Evolutionary conservation across 2,888 invertebrate genomes (phyloP), one percentile per base, ranked within the genome.

Genomic region (Physocephala rufipes): DNA sequence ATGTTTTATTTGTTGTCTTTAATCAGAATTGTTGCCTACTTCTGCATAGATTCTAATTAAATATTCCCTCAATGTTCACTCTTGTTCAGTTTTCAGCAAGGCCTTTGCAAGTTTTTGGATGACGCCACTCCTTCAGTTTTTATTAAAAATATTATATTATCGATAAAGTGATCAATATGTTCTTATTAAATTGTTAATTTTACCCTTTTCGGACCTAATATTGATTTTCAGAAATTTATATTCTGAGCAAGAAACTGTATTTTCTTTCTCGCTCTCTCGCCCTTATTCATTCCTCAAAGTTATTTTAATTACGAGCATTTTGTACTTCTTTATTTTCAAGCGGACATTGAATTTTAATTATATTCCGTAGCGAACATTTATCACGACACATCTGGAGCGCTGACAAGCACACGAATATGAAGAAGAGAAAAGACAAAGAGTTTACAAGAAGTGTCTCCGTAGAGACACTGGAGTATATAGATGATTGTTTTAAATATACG

Each of bases 321-420:
- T 53, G 1, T 53, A 53, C n/a, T 4, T 1, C n/a, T 2, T 53
- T 53, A 13, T 19, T 1, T 53, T 49, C 19, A 53, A 28, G 24
- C 26, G 4, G 1, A 26, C 58, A 26, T 58, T 58, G 58, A 58
- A 58, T 28, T 26, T 58, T 58, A 58, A 58, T 58, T 58, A 58
- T 28, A 58, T 58, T 58, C 28, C 28, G 28, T 26, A 15, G 58
- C 16, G 24, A 4, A 16, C 15, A 58, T 15, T 58, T 28, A 58
- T 58, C 58, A 58, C 58, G 13, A 28, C 15, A 58, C 24, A 58
- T 58, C 24, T 24, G 36, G 36, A 36, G 36, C 36, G 58, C 26
- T 58, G 58, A 58, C 58, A 58, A 15, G 36, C 36, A 36, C 36
- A 36, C 36, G 36, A 36, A 4, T 36, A 36, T 36, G 36, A 9